Base-by-base conservation (phyloP, 2,797 vertebrate genomes). In the Caiman crocodilus region DNA sequence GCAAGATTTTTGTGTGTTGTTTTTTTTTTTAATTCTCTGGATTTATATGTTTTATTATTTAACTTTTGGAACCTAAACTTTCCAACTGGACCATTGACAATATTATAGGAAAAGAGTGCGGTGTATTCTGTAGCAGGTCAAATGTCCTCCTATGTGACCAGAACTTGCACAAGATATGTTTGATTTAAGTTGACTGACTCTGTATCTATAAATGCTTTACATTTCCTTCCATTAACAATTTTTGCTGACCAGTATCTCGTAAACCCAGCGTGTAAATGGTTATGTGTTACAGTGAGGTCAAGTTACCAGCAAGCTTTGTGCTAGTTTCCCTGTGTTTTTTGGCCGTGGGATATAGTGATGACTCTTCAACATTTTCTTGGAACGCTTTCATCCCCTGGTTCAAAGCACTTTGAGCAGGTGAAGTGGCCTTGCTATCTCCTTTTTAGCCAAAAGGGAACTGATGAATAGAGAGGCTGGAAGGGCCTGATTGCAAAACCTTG, bases 11-110 rank as follows among this genome's bases (percentile, higher is more conserved):
- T 35, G 42, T 32, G 35, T 69, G 35, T 50, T 50, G 42, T 10
- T 50, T 50, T 50, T 42, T 35, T 42, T 50, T 50, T 50, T 23
- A 18, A 1, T 63, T 94, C n/a, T 65, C 42, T 50, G 42, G 42
- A 42, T 42, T 90, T 71, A 65, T 21, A 42, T 57, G 83, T 87
- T 82, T 91, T 92, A 84, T 81, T 85, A 79, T 63, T 55, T 92
- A 88, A 85, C 79, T 26, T 76, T 50, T 35, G 64, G 56, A 89
- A 26, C 84, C 88, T 17, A 74, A 61, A 60, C 0, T 30, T 96
- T 94, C 90, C 89, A 0, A 0, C 35, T 84, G 2, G 82, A 25
- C 23, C 21, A 13, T 92, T 20, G 88, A 63, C 1, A 0, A 1
- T 57, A 65, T 1, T n/a, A 50, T 13, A 2, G 92, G 82, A 94